Percentiles rank a stretch among this genome's conserved stretches.
phyloP scores from a whole-genome alignment of 1,140 invertebrate species.

The Cecropterus lyciades region DNA sequence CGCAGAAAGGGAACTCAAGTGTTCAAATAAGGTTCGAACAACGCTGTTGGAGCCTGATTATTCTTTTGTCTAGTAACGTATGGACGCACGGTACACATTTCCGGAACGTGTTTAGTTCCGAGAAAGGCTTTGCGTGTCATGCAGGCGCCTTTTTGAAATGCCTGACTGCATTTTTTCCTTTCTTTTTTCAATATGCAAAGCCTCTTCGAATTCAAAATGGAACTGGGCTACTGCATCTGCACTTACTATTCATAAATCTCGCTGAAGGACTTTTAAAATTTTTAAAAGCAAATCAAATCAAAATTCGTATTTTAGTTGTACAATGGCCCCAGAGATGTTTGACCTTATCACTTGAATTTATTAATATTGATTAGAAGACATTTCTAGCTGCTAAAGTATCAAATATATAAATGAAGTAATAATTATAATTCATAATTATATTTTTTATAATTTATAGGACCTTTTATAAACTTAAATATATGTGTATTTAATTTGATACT shows the following conservation, averaged over 20 bases:
- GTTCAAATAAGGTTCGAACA: conserved; percentile 42
- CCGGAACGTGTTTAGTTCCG: conserved; percentile 29
- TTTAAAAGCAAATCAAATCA: neutral
- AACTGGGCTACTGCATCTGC: conserved; percentile 13
- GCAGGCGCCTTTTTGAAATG: conserved; percentile 25
- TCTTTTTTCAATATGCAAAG: conserved; percentile 7
- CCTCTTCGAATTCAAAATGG: conserved; percentile 6
- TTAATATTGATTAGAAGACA: too few relatives aligned
- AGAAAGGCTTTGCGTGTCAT: conserved; percentile 29
- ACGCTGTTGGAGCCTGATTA: conserved; percentile 57
- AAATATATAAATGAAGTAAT: too few relatives aligned
- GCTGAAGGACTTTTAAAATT: neutral
- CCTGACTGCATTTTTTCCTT: conserved; percentile 19
- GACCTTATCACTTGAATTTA: too few relatives aligned
- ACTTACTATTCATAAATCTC: conserved; percentile 11
- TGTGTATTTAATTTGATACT: too few relatives aligned
- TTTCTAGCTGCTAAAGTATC: too few relatives aligned
- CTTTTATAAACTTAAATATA: too few relatives aligned
- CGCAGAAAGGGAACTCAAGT: conserved; percentile 62
- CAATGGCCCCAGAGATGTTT: too few relatives aligned
- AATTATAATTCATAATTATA: too few relatives aligned
- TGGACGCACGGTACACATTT: conserved; percentile 26
- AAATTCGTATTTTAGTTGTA: too few relatives aligned
- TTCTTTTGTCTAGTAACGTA: conserved; percentile 59
- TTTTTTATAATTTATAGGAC: too few relatives aligned